Evolutionary conservation across 2,888 invertebrate species (phyloP), one percentile per base, ranked within the genome.

Genomic region (Camponotus fellah): DNA sequence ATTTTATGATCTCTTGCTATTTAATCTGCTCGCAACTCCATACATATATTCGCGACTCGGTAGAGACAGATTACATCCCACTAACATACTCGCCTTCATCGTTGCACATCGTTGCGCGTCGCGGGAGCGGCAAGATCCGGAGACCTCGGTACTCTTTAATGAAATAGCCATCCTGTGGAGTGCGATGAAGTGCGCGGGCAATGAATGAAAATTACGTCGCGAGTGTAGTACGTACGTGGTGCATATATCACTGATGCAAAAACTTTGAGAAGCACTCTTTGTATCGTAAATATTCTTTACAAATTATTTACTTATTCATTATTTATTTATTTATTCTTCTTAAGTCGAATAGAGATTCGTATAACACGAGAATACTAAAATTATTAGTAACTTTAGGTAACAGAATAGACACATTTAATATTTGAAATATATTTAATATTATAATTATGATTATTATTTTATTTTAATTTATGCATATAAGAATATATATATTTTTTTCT

Each of bases 101-200:
- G 32, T 53, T n/a, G 53, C 53, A 53, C 32, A 53, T 53, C 26
- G 26, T 43, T 53, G 49, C 49, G 12, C 43, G 43, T 66, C 65
- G 9, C n/a, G 64, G 9, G 40, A 81, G 62, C 76, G 40, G 21
- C 56, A 46, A 76, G 26, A 14, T 43, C 37, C 75, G 77, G 40
- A 79, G 58, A 69, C 69, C 58, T 77, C 69, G 69, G 69, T 58
- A 68, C 58, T 69, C 37, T 79, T 79, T 69, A 69, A 69, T 49
- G 72, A 80, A 71, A 71, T 60, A 60, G 71, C 46, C 79, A 56
- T 71, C 37, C 46, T 60, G 26, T 60, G 5, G 32, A 71, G 43
- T 71, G 43, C 21, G 43, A 69, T 46, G 46, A 46, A 79, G 60
- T 71, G 60, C 32, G 34, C 69, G 49, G 6, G 40, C 46, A 56